Evolutionary conservation across 2,797 vertebrate genomes (phyloP).

Genomic region (Rhinella marina): DNA sequence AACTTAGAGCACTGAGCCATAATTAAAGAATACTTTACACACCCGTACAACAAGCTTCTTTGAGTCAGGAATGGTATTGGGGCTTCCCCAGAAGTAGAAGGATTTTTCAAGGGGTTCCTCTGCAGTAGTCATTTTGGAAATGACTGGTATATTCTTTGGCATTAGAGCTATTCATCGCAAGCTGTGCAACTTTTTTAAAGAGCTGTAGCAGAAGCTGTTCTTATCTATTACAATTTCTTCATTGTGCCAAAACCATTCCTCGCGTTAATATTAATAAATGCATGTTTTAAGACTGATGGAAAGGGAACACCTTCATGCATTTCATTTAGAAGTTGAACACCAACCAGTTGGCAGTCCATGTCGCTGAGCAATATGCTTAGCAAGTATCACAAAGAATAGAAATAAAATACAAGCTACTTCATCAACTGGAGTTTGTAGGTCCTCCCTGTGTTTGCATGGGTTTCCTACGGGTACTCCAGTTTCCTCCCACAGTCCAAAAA

Average conservation of each 20-base stretch:
- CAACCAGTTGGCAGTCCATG: neutral
- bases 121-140: too few relatives aligned
- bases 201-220: neutral
- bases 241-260: neutral
- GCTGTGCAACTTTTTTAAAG: neutral
- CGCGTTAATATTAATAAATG: neutral
- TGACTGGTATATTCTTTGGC: neutral
- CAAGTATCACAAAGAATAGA: neutral
- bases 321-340: neutral
- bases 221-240: neutral
- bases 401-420: neutral
- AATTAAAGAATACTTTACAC: too few relatives aligned
- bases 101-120: too few relatives aligned
- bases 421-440: neutral
- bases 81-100: too few relatives aligned
- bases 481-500: too few relatives aligned
- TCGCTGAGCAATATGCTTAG: neutral
- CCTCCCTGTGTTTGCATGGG: too few relatives aligned
- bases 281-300: neutral
- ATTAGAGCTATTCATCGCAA: neutral
- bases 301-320: conserved; percentile 1
- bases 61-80: too few relatives aligned
- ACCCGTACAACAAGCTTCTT: too few relatives aligned
- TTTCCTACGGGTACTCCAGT: too few relatives aligned
- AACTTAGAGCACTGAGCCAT: too few relatives aligned